Evolutionary conservation across 2,113 vertebrate species (phyloP).

Genomic region (Athene cunicularia): DNA sequence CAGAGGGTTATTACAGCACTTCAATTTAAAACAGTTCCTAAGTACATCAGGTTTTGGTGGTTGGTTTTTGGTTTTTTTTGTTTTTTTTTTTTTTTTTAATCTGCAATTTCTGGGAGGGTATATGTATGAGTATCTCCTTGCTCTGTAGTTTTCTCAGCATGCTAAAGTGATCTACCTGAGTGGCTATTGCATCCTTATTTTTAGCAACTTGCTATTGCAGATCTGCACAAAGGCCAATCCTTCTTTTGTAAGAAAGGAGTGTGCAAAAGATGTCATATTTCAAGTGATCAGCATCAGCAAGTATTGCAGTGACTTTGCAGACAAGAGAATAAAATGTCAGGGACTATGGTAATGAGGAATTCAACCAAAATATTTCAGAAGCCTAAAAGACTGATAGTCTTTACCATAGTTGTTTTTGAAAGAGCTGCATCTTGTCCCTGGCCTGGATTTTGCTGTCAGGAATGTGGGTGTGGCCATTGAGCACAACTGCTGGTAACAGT

Average conservation of each 20-base stretch:
- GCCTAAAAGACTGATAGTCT: neutral
- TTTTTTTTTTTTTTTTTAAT: neutral
- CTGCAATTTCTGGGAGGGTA: neutral
- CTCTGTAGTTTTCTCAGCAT: constrained; percentile 8
- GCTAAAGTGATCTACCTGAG: constrained; percentile 3
- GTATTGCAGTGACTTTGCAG: neutral
- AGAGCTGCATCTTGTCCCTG: neutral
- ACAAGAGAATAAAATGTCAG: neutral
- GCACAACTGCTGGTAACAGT: neutral
- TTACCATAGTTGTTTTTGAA: neutral
- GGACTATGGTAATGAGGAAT: neutral
- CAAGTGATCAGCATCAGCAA: neutral
- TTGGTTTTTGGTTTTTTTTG: neutral
- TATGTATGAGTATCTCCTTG: neutral
- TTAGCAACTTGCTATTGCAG: neutral
- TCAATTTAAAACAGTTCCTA: constrained; percentile 36
- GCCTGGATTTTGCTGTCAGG: neutral
- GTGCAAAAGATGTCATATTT: neutral
- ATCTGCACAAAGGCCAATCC: constrained; percentile 20
- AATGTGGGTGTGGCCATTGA: neutral
- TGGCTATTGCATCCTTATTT: constrained; percentile 24
- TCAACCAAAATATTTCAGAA: neutral
- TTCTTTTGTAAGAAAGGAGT: neutral
- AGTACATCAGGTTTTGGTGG: neutral
- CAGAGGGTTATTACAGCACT: neutral